Evolutionary conservation across 2,113 vertebrate species (phyloP).

Genomic region (Romanogobio albipinnatus): DNA sequence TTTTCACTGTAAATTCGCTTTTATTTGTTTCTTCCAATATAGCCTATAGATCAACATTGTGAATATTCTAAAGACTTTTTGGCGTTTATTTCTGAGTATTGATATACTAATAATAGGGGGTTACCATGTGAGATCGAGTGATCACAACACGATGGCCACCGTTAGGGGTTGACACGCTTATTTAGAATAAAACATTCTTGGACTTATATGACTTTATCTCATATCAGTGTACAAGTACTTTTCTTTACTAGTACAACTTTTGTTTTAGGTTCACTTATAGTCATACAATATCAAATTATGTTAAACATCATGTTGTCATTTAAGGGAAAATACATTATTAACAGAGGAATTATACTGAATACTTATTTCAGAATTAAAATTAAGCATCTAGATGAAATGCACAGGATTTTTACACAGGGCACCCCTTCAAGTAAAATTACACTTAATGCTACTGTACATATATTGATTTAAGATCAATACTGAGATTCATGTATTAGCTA

Average conservation of each 20-base stretch:
- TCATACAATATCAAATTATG: background rate
- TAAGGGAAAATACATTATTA: background rate
- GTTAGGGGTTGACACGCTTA: background rate
- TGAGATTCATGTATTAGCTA: slow-evolving; percentile 8
- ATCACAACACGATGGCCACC: background rate
- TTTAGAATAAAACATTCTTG: background rate
- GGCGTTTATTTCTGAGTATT: background rate
- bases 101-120: background rate
- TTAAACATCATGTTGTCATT: background rate
- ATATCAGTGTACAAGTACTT: background rate
- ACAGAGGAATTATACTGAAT: background rate
- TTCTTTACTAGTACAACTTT: background rate
- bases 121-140: background rate
- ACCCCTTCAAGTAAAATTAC: background rate
- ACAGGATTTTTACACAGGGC: background rate
- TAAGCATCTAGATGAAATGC: background rate
- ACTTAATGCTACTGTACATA: background rate
- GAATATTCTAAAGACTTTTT: background rate
- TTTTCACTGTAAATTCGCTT: background rate
- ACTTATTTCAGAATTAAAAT: background rate
- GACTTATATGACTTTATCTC: background rate
- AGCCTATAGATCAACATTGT: background rate
- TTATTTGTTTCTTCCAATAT: background rate
- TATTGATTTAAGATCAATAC: background rate
- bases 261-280: background rate